phyloP scores from a whole-genome alignment of 2,113 vertebrate genomes.

The Odobenus rosmarus region DNA sequence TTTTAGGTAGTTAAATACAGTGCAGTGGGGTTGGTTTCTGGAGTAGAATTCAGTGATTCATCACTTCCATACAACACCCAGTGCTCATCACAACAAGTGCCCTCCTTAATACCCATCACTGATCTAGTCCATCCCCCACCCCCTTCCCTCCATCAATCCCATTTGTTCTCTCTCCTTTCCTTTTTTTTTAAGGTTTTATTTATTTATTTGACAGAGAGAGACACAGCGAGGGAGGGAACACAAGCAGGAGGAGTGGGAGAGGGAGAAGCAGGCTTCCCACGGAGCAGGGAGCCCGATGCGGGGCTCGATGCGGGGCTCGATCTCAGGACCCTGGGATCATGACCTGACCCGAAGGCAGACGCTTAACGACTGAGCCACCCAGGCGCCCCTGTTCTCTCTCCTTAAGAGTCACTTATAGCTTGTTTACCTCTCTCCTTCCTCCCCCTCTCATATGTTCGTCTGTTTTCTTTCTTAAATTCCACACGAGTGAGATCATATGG shows the following conservation, averaged over 20 bases:
- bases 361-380: too few relatives aligned
- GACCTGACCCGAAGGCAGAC: too few relatives aligned
- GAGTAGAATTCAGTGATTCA: not conserved
- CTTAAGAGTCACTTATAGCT: not conserved
- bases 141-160: not conserved
- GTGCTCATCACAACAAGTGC: not conserved
- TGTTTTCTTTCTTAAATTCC: not conserved
- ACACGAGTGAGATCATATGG: not conserved
- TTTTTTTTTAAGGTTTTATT: too few relatives aligned
- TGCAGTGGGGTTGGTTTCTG: not conserved
- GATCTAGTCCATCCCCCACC: not conserved
- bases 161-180: not conserved
- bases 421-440: not conserved
- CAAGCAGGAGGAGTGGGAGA: too few relatives aligned
- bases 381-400: not conserved
- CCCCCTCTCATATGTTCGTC: not conserved
- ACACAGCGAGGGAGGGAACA: too few relatives aligned
- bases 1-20: not conserved
- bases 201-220: too few relatives aligned
- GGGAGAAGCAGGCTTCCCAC: too few relatives aligned
- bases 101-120: not conserved
- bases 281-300: too few relatives aligned
- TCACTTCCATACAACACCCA: not conserved
- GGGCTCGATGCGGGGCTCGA: too few relatives aligned
- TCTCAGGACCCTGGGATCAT: too few relatives aligned